Evolutionary conservation across 2,888 invertebrate genomes (phyloP), one percentile per base, ranked within the genome.

Genomic region (Colletes collaris): DNA sequence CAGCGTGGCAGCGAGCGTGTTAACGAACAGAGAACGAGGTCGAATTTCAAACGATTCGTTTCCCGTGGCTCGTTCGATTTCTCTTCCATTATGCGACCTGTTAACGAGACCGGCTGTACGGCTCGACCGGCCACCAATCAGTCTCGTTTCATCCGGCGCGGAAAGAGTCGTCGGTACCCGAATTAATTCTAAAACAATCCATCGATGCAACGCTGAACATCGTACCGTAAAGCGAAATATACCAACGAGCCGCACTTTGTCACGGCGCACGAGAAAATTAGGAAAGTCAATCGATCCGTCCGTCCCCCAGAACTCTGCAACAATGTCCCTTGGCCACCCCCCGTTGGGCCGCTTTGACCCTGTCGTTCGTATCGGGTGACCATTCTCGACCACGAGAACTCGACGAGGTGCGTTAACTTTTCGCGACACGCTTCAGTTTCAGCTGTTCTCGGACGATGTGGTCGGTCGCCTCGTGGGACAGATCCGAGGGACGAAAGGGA

Each of bases 361-460:
- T 81, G 79, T 79, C 67, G 78, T 79, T 74, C 76, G 79, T 78
- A 80, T 86, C 80, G 81, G 79, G 74, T 84, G 87, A 60, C 72
- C 81, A 63, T 76, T 66, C 74, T 56, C 79, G 66, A 58, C 44
- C 44, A 46, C 44, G 64, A 67, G 70, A 72, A 67, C 50, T 59
- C 68, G 55, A 49, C 74, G 13, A 60, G 69, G 16, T 70, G 60
- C 76, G 81, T 85, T 77, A 86, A 86, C 85, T 85, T 86, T 71
- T 27, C 85, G 56, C 76, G 86, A 87, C 86, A 87, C 78, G 80
- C 80, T 85, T 86, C 86, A 86, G 82, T 84, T 87, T 86, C 86
- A 86, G 86, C 84, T 85, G 86, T 77, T 85, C 73, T 37, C 65
- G 56, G 52, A 62, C 59, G 56, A 69, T 59, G 49, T 55, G 69